Evolutionary conservation across 2,113 vertebrate genomes (phyloP).

Genomic region (Dipodomys merriami): DNA sequence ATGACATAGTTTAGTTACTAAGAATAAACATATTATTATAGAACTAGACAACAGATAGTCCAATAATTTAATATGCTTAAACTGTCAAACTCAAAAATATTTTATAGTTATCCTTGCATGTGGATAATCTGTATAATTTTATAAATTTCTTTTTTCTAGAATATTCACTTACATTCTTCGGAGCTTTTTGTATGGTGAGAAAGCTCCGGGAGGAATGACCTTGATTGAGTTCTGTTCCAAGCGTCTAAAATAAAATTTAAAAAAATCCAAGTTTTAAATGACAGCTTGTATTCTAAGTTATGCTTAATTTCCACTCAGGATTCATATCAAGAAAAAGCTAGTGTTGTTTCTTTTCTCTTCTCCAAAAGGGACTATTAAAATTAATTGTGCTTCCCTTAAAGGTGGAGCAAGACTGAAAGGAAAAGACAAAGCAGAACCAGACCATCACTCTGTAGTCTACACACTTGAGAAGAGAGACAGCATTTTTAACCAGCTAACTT

Average conservation of each 20-base stretch:
- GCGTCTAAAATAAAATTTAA: conserved; percentile 89
- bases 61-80: conserved; percentile 49
- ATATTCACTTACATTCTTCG: conserved; percentile 95
- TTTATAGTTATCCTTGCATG: not conserved
- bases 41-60: conserved; percentile 46
- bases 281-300: conserved; percentile 48
- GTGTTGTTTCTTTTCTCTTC: not conserved
- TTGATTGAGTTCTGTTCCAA: conserved; percentile 99
- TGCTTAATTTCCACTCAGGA: conserved; percentile 34
- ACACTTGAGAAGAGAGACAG: not conserved
- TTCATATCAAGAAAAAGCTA: not conserved
- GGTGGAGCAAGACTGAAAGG: not conserved
- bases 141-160: conserved; percentile 23
- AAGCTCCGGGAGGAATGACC: conserved; percentile 96
- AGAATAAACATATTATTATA: conserved; percentile 1
- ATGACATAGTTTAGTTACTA: conserved; percentile 34
- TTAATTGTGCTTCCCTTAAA: not conserved
- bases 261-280: conserved; percentile 62
- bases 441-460: not conserved
- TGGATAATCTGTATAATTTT: conserved; percentile 21
- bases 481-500: not conserved
- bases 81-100: conserved; percentile 61
- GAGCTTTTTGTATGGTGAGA: conserved; percentile 98
- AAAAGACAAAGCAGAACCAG: not conserved
- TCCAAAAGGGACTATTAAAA: conserved; percentile 11